Evolutionary conservation across 2,113 vertebrate genomes (phyloP).

Genomic region (Stictonetta naevosa): DNA sequence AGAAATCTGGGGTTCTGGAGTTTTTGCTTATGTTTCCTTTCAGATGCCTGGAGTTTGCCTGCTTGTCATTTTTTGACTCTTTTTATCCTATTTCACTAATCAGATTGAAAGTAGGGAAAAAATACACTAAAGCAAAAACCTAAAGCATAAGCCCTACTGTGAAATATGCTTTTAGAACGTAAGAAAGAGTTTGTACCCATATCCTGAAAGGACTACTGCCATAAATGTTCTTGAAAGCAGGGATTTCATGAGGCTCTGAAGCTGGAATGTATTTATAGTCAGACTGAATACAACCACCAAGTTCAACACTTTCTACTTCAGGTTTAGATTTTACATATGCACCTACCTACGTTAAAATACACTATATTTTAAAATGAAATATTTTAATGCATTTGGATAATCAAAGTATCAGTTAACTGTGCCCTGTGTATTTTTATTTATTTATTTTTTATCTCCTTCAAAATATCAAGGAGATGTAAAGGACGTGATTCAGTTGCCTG

Average conservation of each 20-base stretch:
- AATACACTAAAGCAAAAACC: too few species aligned
- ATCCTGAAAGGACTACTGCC: not conserved
- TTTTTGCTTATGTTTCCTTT: not conserved
- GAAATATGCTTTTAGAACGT: not conserved
- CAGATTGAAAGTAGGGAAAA: not conserved
- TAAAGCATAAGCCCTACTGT: too few species aligned
- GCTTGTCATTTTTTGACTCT: not conserved
- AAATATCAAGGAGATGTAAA: not conserved
- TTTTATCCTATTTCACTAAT: not conserved
- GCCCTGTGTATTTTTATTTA: not conserved
- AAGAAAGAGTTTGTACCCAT: not conserved
- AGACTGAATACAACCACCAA: not conserved
- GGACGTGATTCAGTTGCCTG: not conserved
- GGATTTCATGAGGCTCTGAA: not conserved
- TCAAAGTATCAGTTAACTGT: not conserved
- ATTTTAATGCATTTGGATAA: not conserved
- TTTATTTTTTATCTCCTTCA: not conserved
- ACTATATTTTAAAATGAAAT: not conserved
- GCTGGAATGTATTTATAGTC: not conserved
- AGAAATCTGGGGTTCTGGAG: not conserved
- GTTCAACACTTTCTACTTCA: not conserved
- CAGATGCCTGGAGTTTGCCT: not conserved
- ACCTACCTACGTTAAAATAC: not conserved
- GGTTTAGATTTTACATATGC: not conserved
- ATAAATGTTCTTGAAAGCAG: not conserved